phyloP scores from a whole-genome alignment of 2,797 vertebrate genomes.

The Trichosurus vulpecula region DNA sequence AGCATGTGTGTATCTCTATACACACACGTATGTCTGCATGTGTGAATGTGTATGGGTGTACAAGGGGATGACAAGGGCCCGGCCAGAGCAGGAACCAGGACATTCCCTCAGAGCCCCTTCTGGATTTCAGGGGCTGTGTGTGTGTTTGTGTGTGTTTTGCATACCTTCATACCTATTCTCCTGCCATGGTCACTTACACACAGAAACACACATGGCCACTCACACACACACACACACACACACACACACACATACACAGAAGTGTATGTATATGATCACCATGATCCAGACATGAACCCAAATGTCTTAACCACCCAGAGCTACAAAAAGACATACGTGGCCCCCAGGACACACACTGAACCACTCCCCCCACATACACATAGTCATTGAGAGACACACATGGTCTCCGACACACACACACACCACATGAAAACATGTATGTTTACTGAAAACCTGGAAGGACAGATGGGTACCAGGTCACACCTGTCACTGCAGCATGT shows the following conservation, averaged over 20 bases:
- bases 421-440: constrained; percentile 9
- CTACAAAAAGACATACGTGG: constrained; percentile 30
- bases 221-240: constrained; percentile 33
- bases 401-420: constrained; percentile 24
- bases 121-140: constrained; percentile 45
- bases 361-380: not conserved
- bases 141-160: too few species aligned
- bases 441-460: not conserved
- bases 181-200: constrained; percentile 27
- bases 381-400: not conserved
- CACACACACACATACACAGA: constrained; percentile 28
- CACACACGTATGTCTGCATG: too few species aligned
- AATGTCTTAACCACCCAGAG: not conserved
- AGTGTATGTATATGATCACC: not conserved
- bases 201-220: constrained; percentile 56
- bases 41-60: constrained; percentile 33
- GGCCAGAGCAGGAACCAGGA: constrained; percentile 62
- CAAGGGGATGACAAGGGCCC: constrained; percentile 53
- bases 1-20: too few species aligned
- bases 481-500: not conserved
- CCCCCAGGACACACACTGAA: not conserved
- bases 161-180: not conserved
- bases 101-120: constrained; percentile 8
- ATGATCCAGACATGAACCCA: not conserved
- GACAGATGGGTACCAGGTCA: not conserved